Evolutionary conservation across 2,888 invertebrate genomes (phyloP), one percentile per base, ranked within the genome.

Genomic region (Orthosia gothica): DNA sequence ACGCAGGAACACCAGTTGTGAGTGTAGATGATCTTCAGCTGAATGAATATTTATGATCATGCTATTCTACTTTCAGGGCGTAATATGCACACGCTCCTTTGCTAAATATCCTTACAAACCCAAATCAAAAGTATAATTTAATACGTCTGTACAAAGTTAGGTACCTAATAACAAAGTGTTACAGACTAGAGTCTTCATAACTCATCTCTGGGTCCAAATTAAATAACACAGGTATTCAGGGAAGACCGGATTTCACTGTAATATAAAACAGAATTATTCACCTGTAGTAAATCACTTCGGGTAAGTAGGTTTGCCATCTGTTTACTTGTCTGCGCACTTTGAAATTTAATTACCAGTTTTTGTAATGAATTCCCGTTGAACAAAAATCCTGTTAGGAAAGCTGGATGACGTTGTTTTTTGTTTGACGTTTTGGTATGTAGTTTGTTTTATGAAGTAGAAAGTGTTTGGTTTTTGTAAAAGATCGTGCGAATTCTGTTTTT

Each of bases 231-330:
- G 62, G 80, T 64, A 73, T 62, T 89, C 87, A 85, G 88, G 87
- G 80, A 78, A 83, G 85, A 91, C 92, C 92, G 92, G 93, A 94
- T 93, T 93, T 92, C 88, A 89, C 86, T 86, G 93, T 93, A 94
- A 95, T 90, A 89, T 91, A 92, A 94, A 90, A 91, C 93, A 89
- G 88, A 91, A 92, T 92, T 92, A 92, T 92, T 94, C 93, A 94
- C 93, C 92, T 94, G 94, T 92, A 90, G 91, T 94, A 94, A 95
- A 95, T 95, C 94, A 92, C 89, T 85, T 86, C 87, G 80, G 77
- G 86, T 88, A 88, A 88, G 83, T 82, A 81, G 84, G 81, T 70
- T 76, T 76, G 81, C 93, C 94, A 94, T 92, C 92, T 94, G 94
- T 90, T 91, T 85, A 87, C 88, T 84, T 90, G 87, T 76, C 82